Conservation (phyloP, 2,888 invertebrate genomes). For the Liposcelis brunnea region DNA sequence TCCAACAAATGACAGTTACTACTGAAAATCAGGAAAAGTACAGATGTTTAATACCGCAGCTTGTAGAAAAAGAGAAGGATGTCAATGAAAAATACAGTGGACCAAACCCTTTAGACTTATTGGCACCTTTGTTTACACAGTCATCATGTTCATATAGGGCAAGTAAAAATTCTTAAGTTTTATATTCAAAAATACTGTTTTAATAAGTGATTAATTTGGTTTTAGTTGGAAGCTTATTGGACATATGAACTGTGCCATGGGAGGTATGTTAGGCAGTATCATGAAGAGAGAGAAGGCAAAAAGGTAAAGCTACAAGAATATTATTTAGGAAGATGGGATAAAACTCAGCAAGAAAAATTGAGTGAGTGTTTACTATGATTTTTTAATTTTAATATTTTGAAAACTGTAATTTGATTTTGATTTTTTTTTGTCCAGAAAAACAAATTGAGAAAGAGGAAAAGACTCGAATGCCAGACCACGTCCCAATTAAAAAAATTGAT, state of each 20-base stretch:
- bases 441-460: slow-evolving; percentile 17
- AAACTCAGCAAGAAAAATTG: slow-evolving; percentile 38
- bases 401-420: neutral
- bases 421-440: slow-evolving; percentile 16
- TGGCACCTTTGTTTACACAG: slow-evolving; percentile 58
- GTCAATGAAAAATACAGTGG: slow-evolving; percentile 46
- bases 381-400: neutral
- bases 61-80: slow-evolving; percentile 26
- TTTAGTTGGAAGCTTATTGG: slow-evolving; percentile 74
- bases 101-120: slow-evolving; percentile 56
- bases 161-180: slow-evolving; percentile 13
- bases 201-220: slow-evolving; percentile 8
- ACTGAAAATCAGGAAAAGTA: slow-evolving; percentile 69
- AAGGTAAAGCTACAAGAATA: slow-evolving; percentile 70
- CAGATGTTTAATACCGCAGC: slow-evolving; percentile 60
- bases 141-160: slow-evolving; percentile 67
- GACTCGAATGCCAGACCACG: slow-evolving; percentile 13
- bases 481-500: slow-evolving; percentile 46
- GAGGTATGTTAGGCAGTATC: slow-evolving; percentile 77
- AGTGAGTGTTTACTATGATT: slow-evolving; percentile 19
- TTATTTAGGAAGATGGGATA: slow-evolving; percentile 61
- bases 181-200: neutral
- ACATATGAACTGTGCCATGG: slow-evolving; percentile 95
- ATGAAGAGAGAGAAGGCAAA: slow-evolving; percentile 86
- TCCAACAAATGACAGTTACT: slow-evolving; percentile 46